A percentile compares a stretch with the other conserved stretches of the same genome.
phyloP scores from a whole-genome alignment of 2,888 invertebrate species.

The Xestoiulus laeticollis region DNA sequence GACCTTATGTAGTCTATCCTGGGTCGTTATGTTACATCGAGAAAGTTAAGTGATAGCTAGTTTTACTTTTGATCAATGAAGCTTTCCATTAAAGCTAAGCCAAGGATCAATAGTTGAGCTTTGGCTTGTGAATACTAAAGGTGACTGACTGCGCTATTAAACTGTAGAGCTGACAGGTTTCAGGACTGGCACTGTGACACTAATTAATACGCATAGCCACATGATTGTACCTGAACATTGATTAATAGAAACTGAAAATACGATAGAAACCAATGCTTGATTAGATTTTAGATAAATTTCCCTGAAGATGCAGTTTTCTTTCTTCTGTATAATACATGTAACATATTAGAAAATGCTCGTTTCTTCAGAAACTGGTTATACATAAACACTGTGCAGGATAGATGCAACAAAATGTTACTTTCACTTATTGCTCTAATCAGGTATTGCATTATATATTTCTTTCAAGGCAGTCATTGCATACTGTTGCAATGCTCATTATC shows the following conservation, averaged over 20 bases:
- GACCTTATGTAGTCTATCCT: too few relatives aligned
- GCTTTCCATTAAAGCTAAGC: neutral
- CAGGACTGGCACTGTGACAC: neutral
- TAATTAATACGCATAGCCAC: conserved; percentile 11
- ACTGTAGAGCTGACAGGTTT: conserved; percentile 14
- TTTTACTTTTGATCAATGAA: neutral
- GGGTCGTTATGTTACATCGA: neutral
- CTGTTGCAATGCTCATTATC: too few relatives aligned
- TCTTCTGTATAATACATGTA: too few relatives aligned
- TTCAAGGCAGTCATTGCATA: too few relatives aligned
- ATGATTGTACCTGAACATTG: neutral
- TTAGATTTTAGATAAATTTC: neutral
- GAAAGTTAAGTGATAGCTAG: neutral
- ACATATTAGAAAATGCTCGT: too few relatives aligned
- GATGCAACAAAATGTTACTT: too few relatives aligned
- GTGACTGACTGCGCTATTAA: neutral
- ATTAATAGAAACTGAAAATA: neutral
- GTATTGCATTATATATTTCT: too few relatives aligned
- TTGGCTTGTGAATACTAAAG: neutral
- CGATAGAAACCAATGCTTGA: neutral
- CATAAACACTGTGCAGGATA: too few relatives aligned
- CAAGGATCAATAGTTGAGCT: conserved; percentile 12
- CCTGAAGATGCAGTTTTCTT: too few relatives aligned
- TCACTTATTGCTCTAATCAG: too few relatives aligned
- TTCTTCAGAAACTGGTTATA: too few relatives aligned